Evolutionary conservation across 2,888 invertebrate species (phyloP).

Genomic region (Abrostola tripartita): DNA sequence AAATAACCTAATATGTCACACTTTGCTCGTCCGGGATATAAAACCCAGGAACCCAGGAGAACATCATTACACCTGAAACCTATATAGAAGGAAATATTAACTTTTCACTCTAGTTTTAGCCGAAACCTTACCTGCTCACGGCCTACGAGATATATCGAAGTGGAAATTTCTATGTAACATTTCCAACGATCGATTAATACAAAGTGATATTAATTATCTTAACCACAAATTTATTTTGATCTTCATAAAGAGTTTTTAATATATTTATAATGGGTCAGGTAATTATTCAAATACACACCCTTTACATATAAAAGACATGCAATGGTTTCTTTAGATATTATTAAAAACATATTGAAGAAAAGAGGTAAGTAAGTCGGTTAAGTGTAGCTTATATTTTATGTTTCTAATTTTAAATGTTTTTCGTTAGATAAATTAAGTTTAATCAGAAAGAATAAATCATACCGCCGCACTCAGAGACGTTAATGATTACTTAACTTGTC

Average conservation of each 20-base stretch:
- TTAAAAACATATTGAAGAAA: constrained; percentile 2
- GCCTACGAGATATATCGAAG: not conserved
- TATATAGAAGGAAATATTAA: too few relatives aligned
- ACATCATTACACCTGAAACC: too few relatives aligned
- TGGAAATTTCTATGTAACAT: constrained; percentile 32
- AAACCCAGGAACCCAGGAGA: too few relatives aligned
- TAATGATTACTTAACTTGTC: too few relatives aligned
- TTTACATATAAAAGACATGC: constrained; percentile 37
- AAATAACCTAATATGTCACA: too few relatives aligned
- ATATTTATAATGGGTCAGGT: constrained; percentile 48
- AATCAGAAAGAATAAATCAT: too few relatives aligned
- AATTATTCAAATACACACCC: constrained; percentile 34
- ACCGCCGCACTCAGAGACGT: too few relatives aligned
- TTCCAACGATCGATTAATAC: constrained; percentile 10
- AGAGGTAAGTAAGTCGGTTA: constrained; percentile 26
- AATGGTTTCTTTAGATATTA: not conserved
- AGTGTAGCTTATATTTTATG: not conserved
- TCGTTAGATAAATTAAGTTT: too few relatives aligned
- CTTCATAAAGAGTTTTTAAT: constrained; percentile 50
- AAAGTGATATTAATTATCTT: constrained; percentile 7
- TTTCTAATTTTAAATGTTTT: not conserved
- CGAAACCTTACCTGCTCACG: not conserved
- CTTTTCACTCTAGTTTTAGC: too few relatives aligned
- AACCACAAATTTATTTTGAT: constrained; percentile 33
- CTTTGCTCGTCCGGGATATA: too few relatives aligned